phyloP scores from a whole-genome alignment of 2,888 invertebrate genomes.

The Gastracanthus pulcherrimus region DNA sequence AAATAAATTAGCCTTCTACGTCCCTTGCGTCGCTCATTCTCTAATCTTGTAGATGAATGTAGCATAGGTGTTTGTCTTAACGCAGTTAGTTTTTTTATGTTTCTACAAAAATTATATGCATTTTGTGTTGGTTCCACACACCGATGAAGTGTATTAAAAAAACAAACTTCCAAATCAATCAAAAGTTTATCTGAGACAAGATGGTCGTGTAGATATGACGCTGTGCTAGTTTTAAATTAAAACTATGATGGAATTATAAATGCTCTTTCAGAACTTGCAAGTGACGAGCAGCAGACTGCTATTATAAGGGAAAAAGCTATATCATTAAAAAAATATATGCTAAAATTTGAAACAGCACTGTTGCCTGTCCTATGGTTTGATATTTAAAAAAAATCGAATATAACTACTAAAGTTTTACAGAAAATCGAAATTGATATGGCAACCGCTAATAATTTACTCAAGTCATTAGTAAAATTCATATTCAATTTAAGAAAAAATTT shows the following conservation, averaged over 20 bases:
- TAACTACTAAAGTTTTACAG: conserved; percentile 7
- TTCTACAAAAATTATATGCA: not conserved
- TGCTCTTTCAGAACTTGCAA: not conserved
- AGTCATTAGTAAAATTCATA: not conserved
- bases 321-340: not conserved
- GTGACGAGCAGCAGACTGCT: not conserved
- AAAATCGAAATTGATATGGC: conserved; percentile 14
- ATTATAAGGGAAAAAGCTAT: not conserved
- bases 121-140: not conserved
- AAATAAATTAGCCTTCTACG: conserved; percentile 54
- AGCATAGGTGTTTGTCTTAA: not conserved
- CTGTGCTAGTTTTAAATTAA: not conserved
- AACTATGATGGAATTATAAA: conserved; percentile 13
- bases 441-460: not conserved
- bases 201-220: not conserved
- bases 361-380: conserved; percentile 14
- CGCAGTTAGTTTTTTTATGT: not conserved
- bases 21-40: conserved; percentile 53
- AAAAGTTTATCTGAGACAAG: no score
- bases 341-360: conserved; percentile 12
- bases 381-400: conserved; percentile 9
- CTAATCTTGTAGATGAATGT: not conserved
- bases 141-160: not conserved
- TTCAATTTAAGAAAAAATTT: not conserved
- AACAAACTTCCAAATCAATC: not conserved